Evolutionary conservation across 2,888 invertebrate species (phyloP), one percentile per base, ranked within the genome.

Genomic region (Shargacucullia verbasci): DNA sequence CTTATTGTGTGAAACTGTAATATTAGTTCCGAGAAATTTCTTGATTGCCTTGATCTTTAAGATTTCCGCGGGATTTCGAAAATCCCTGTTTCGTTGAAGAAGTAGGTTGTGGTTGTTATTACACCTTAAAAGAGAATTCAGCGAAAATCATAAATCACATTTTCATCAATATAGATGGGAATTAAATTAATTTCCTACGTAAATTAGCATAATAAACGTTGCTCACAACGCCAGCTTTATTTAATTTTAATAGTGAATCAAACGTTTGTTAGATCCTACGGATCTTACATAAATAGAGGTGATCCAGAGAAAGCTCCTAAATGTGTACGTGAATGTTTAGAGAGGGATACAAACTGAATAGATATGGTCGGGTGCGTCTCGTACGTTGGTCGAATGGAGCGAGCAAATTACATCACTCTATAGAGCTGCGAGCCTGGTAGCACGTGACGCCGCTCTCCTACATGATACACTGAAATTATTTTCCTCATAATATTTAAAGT

Each of bases 401-500:
- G 67, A 73, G 76, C 73, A 81, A 84, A 82, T 84, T 74, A 78
- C 71, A 81, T 81, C 78, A 79, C 67, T 75, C 72, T 69, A 78
- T 77, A 70, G 70, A 59, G 35, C 65, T 65, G 68, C 59, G 70
- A 40, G 59, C 67, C 62, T 58, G 47, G 60, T 73, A 64, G 60
- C 60, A 62, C 64, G 59, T 70, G 66, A 59, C 61, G 48, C 60
- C 70, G 65, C 45, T 66, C 55, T 59, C 35, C 55, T 29, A 56
- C 57, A 73, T 64, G 57, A 59, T 70, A 59, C 45, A 52, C 39
- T n/a, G 55, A 55, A 67, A 56, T 53, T 20, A 66, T 58, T 61
- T 47, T 10, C 29, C 34, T 48, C 15, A 20, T 34, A 48, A 34
- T 44, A 45, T 66, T 46, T 44, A n/a, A 20, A 20, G 4, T 20